phyloP scores from a whole-genome alignment of 1,140 invertebrate species.

The Nautilus pompilius region DNA sequence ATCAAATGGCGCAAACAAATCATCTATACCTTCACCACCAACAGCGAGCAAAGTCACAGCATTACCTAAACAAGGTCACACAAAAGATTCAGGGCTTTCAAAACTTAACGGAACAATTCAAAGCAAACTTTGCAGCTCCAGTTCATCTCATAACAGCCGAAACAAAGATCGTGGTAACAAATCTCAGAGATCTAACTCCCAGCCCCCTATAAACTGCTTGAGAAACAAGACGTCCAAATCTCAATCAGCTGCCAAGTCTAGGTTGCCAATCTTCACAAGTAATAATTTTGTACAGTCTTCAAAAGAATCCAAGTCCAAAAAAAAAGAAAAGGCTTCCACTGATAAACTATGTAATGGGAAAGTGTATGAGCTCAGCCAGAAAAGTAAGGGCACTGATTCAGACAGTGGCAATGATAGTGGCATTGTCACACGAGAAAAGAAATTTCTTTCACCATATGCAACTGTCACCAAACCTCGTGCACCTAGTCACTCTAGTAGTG shows the following conservation, averaged over 20 bases:
- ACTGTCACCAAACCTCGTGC: constrained; percentile 50
- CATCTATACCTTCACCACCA: too few species aligned
- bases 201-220: too few species aligned
- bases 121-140: too few species aligned
- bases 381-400: constrained; percentile 26
- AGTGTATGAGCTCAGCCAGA: constrained; percentile 18
- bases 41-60: too few species aligned
- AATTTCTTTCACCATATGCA: constrained; percentile 49
- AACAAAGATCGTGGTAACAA: too few species aligned
- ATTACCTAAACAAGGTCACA: too few species aligned
- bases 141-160: too few species aligned
- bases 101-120: too few species aligned
- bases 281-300: constrained; percentile 19
- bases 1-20: too few species aligned
- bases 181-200: too few species aligned
- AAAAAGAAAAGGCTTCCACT: constrained; percentile 34
- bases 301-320: constrained; percentile 25
- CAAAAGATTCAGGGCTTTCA: too few species aligned
- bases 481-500: constrained; percentile 52
- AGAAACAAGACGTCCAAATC: constrained; percentile 10
- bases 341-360: constrained; percentile 23
- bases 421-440: constrained; percentile 41
- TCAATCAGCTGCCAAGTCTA: constrained; percentile 26
- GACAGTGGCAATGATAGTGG: constrained; percentile 50
- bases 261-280: constrained; percentile 32